A percentile compares a stretch with the other conserved stretches of the same genome.
These are phyloP conservation scores for Mus caroli DNA, from an alignment of 2,797 vertebrate species.

Conservation along the genomic window DNA sequence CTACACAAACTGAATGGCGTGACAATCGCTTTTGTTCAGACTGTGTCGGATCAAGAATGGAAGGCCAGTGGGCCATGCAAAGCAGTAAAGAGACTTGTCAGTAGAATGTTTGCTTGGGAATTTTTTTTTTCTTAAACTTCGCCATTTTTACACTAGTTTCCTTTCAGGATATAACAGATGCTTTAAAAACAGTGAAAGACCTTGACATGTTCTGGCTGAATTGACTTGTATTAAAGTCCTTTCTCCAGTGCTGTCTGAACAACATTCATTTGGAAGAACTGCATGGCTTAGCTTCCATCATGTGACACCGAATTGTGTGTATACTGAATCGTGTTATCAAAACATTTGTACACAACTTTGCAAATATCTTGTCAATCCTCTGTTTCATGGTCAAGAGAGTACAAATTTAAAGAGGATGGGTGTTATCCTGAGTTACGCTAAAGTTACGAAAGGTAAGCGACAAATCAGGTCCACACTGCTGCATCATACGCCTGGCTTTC, in stretches of 20 bases:
- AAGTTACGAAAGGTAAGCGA: background rate
- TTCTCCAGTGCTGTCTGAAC: background rate
- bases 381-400: background rate
- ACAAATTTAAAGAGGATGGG: conserved; percentile 3
- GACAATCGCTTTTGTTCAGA: background rate
- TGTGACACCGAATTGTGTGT: background rate
- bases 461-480: background rate
- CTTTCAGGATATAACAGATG: conserved; percentile 31
- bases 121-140: background rate
- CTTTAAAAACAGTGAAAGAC: conserved; percentile 26
- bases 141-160: background rate
- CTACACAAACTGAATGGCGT: background rate
- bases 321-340: background rate
- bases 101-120: conserved; percentile 17
- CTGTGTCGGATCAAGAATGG: background rate
- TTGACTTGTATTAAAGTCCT: conserved; percentile 25
- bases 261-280: background rate
- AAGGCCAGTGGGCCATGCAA: background rate
- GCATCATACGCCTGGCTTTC: background rate
- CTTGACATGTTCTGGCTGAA: conserved; percentile 1
- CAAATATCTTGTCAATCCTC: background rate
- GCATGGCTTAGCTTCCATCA: background rate
- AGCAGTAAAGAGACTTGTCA: conserved; percentile 1
- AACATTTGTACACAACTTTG: background rate
- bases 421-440: background rate